A percentile compares a stretch with the other conserved stretches of the same genome.
phyloP scores from a whole-genome alignment of 53 echinoderm and acorn worm species.

The Actinopyga echinites region DNA sequence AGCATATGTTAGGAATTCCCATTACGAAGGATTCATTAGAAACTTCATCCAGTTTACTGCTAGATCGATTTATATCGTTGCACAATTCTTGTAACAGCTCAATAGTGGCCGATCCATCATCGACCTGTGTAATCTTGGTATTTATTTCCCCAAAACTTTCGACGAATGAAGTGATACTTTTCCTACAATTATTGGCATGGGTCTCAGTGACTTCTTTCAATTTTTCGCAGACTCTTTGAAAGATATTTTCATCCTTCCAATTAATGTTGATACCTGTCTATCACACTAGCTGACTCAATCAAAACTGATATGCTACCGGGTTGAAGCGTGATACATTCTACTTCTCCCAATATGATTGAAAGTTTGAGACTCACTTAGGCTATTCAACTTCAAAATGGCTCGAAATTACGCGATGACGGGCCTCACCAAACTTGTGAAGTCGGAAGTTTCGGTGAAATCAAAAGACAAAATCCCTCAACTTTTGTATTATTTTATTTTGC shows the following conservation, averaged over 20 bases:
- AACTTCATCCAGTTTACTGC: neutral
- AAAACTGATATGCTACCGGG: too few species aligned
- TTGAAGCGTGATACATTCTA: too few species aligned
- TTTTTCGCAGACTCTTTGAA: neutral
- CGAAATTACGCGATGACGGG: too few species aligned
- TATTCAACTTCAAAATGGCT: too few species aligned
- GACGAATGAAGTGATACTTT: neutral
- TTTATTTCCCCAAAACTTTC: neutral
- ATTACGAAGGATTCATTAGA: constrained; percentile 27
- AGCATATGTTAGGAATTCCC: constrained; percentile 1
- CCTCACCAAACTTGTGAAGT: too few species aligned
- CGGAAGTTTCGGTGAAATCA: too few species aligned
- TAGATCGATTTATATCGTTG: neutral
- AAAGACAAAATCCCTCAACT: too few species aligned
- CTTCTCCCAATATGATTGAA: too few species aligned
- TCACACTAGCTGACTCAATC: too few species aligned
- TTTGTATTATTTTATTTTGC: too few species aligned
- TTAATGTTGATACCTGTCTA: too few species aligned
- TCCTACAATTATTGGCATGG: constrained; percentile 2
- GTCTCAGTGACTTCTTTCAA: constrained; percentile 1
- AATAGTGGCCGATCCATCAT: neutral
- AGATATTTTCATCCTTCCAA: neutral
- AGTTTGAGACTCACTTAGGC: too few species aligned
- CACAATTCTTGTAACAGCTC: constrained; percentile 8
- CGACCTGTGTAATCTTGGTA: neutral